Base-by-base conservation (phyloP, 2,797 vertebrate species). In the Numenius phaeopus region DNA sequence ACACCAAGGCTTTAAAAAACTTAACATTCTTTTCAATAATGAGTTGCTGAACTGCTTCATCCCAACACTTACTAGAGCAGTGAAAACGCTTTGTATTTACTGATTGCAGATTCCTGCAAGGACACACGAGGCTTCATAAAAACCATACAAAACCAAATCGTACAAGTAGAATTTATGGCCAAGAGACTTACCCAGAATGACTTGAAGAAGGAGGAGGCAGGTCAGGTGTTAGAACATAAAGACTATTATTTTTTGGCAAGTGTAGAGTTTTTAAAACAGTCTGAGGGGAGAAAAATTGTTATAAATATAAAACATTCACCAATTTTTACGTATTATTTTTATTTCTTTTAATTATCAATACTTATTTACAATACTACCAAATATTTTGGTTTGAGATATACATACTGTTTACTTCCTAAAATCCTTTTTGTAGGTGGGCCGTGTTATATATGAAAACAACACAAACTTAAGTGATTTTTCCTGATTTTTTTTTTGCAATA, bases 241-340 rank as follows among this genome's bases (percentile, higher is more conserved):
- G 99, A 98, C 99, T 99, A 99, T 99, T 99, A 98, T 99, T 99
- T 98, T 99, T 99, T 97, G 99, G 99, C 98, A 99, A 99, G 96
- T 99, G 99, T 98, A 99, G 99, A 98, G 98, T 99, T 98, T 98
- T 99, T 98, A 99, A 98, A 98, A 99, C 98, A 96, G 98, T 99
- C 99, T 99, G 98, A 96, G 69, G 79, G 15, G 94, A 98, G 87
- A 96, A 92, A 96, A 94, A 95, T 9, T 3, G 82, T 57, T 54
- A 65, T 83, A 85, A 94, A 57, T 71, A 89, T 5, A 58, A 70
- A 90, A 23, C 24, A 49, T 80, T 55, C n/a, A 71, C 15, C 39
- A 78, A 80, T 52, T 64, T 29, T 64, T 9, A 75, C 5, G 10
- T 5, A 37, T 15, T 37, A 29, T 49, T 77, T 77, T 70, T 73